phyloP scores from a whole-genome alignment of 2,888 invertebrate genomes.

The Orthosia gracilis region DNA sequence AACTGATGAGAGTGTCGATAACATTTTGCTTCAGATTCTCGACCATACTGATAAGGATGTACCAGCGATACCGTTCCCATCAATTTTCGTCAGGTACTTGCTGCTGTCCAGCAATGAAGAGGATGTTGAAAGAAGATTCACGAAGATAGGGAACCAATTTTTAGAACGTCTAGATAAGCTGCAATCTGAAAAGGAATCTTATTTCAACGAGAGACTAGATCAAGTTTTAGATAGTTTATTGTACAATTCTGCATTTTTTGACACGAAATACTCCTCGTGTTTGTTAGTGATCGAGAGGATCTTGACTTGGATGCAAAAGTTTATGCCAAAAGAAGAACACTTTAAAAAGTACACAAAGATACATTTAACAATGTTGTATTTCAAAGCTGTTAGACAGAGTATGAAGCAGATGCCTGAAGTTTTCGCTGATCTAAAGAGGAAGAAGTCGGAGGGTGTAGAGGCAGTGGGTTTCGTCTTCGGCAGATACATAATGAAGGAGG shows the following conservation, averaged over 20 bases:
- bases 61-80: conserved; percentile 63
- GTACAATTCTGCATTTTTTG: conserved; percentile 74
- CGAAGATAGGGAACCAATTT: conserved; percentile 70
- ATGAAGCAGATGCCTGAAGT: conserved; percentile 70
- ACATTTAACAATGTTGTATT: conserved; percentile 79
- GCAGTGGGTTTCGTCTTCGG: conserved; percentile 76
- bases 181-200: conserved; percentile 22
- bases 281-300: conserved; percentile 75
- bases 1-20: conserved; percentile 64
- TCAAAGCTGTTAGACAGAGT: conserved; percentile 74
- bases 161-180: conserved; percentile 67
- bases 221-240: conserved; percentile 69
- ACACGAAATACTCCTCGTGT: conserved; percentile 70
- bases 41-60: conserved; percentile 38
- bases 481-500: conserved; percentile 73
- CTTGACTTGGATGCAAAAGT: conserved; percentile 69
- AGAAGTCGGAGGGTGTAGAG: conserved; percentile 67
- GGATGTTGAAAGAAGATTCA: conserved; percentile 66
- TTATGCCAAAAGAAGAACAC: conserved; percentile 73
- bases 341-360: conserved; percentile 72
- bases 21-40: conserved; percentile 64
- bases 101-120: conserved; percentile 71
- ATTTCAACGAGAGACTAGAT: conserved; percentile 6
- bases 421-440: conserved; percentile 67
- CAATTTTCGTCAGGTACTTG: conserved; percentile 76